Evolutionary conservation across 2,797 vertebrate species (phyloP).

Genomic region (Xiphorhynchus erythropygius): DNA sequence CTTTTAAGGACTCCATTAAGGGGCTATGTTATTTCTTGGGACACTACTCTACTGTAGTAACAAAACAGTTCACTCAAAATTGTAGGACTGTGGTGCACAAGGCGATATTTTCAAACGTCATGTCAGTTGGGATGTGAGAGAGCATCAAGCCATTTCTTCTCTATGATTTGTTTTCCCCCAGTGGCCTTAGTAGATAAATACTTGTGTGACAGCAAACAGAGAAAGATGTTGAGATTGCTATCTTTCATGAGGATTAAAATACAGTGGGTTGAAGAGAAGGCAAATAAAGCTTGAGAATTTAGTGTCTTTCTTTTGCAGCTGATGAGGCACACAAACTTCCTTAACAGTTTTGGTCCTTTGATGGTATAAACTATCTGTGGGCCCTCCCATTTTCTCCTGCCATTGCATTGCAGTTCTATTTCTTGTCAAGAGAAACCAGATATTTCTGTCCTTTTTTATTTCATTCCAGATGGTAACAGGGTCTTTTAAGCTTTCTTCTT

Average conservation of each 20-base stretch:
- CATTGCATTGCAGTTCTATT: not conserved
- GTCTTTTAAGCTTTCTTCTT: constrained; percentile 33
- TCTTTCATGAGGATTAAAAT: constrained; percentile 71
- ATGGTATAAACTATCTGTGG: not conserved
- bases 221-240: constrained; percentile 65
- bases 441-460: not conserved
- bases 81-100: constrained; percentile 13
- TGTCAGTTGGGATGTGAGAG: not conserved
- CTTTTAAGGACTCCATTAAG: constrained; percentile 40
- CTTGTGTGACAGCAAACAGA: constrained; percentile 34
- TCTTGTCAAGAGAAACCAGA: not conserved
- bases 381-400: not conserved
- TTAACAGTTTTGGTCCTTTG: constrained; percentile 16
- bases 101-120: not conserved
- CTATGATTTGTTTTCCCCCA: constrained; percentile 45
- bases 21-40: constrained; percentile 11
- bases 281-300: constrained; percentile 53
- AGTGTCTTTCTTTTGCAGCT: constrained; percentile 13
- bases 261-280: constrained; percentile 17
- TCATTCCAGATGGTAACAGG: not conserved
- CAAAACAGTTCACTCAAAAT: constrained; percentile 21
- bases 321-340: not conserved
- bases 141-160: constrained; percentile 40
- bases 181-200: constrained; percentile 53
- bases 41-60: constrained; percentile 16